Base-by-base conservation (phyloP, 30 jellyfish, hydroid and myxozoan species). In the Euphysa ruthae region DNA sequence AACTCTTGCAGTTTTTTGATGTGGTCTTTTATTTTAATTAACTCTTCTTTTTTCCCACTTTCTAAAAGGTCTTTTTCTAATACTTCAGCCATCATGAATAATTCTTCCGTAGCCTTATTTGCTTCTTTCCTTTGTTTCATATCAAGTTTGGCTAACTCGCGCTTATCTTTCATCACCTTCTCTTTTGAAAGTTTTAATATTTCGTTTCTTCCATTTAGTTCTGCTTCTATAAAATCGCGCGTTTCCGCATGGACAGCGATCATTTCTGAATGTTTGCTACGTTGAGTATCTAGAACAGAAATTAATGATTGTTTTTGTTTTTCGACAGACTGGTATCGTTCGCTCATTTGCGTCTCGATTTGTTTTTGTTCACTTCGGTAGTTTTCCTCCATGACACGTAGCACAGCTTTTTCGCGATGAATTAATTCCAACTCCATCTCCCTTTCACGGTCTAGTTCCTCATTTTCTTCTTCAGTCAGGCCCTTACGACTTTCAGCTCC, bases 1-100 rank as follows among this genome's bases (percentile, higher is more conserved):
- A 86, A 83, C 27, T 86, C 96, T 50, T 86, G 96, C 22, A 86
- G 51, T 69, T 79, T 86, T 44, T 70, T 65, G 23, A 92, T 54
- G 61, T 79, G 93, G 38, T 86, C 96, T 35, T 84, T 74, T 16
- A 86, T 86, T 68, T 74, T 78, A 21, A 68, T 74, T 20, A 86
- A 55, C 51, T 78, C 96, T 35, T 86, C 96, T 43, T 86, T 86
- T 60, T 78, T 86, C 1, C 96, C 96, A 33, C 75, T 57, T 10
- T 86, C 96, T 14, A 63, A 70, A 50, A 86, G 66, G 71, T 86
- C 96, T 70, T 79, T 86, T 60, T 86, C 96, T 3, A 86, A 77
- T 57, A 73, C 78, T 28, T 86, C 94, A 6, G 93, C 96, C 92
- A 78, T 78, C 61, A 86, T 82, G 60, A 86, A 78, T 15, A 86